Base-by-base conservation (phyloP, 2,888 invertebrate genomes). In the Parelbella ahira region DNA sequence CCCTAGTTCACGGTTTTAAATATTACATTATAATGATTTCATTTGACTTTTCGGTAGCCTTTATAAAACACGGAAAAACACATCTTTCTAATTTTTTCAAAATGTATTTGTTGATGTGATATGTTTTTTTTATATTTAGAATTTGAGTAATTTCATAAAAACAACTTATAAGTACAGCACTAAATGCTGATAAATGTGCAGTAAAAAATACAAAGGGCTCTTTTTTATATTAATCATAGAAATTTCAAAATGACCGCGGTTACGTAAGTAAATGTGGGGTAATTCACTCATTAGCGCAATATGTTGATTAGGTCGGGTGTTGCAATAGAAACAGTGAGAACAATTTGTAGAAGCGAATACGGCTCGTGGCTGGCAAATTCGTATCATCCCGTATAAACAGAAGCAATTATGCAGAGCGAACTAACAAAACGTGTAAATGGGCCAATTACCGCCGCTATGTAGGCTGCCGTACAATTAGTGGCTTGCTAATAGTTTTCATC, bases 381-480 rank as follows among this genome's bases (percentile, higher is more conserved):
- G 48, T 73, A 74, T 67, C 65, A 71, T 74, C 63, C 58, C 60
- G 60, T 70, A 74, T 73, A 82, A 83, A 84, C 75, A 76, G 68
- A 56, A 65, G 68, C 76, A 86, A 86, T 87, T 87, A 86, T 80
- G 73, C 77, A 73, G 63, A 68, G 59, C 60, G 59, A 71, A 78
- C 87, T 87, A 86, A 86, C 86, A 64, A 83, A 81, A 83, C 73
- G 83, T 86, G 86, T 86, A 87, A 86, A 87, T 87, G 81, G 84
- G 63, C 69, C 87, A 87, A 87, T 87, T 87, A 87, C 84, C 84
- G 79, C 64, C 60, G 68, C 67, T 74, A 86, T 86, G 86, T 84
- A 84, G 84, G 84, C 82, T 83, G 73, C 74, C 59, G 73, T 67
- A 75, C 84, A 87, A 86, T 87, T 87, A 87, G 86, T 82, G 65